These are phyloP conservation scores for Nyctalus aviator DNA, from an alignment of 2,797 vertebrate genomes.

Conservation along the genomic window DNA sequence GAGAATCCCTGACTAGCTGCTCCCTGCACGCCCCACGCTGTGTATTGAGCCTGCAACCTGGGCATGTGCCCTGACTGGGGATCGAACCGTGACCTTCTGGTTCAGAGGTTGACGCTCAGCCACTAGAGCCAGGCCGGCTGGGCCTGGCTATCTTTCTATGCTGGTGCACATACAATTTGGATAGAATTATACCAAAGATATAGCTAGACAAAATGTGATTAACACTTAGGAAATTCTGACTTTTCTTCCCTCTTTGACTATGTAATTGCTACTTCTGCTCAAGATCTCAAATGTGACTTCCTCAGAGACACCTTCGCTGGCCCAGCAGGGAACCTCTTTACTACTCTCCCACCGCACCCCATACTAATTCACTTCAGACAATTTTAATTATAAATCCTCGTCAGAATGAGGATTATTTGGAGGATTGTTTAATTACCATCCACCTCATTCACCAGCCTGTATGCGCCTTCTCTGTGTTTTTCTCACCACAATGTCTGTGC, in stretches of 20 bases:
- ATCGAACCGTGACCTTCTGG: no score
- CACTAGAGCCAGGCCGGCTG: no score
- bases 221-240: constrained; percentile 47
- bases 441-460: not conserved
- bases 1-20: no score
- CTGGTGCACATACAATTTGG: not conserved
- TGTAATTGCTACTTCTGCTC: not conserved
- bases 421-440: not conserved
- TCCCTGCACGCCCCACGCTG: no score
- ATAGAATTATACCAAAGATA: constrained; percentile 53
- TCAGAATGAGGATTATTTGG: not conserved
- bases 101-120: no score
- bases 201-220: constrained; percentile 50
- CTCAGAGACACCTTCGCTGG: not conserved
- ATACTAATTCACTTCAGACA: constrained; percentile 23
- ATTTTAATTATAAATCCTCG: constrained; percentile 45
- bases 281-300: constrained; percentile 40
- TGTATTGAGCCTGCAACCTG: no score
- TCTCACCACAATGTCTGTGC: not conserved
- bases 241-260: not conserved
- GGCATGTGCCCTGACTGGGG: no score
- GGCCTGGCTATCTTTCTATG: constrained; percentile 32
- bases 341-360: not conserved
- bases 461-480: not conserved
- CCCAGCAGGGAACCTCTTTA: not conserved